These are phyloP conservation scores for Bos taurus DNA, from an alignment of 2,113 vertebrate genomes.

Conservation along the genomic window DNA sequence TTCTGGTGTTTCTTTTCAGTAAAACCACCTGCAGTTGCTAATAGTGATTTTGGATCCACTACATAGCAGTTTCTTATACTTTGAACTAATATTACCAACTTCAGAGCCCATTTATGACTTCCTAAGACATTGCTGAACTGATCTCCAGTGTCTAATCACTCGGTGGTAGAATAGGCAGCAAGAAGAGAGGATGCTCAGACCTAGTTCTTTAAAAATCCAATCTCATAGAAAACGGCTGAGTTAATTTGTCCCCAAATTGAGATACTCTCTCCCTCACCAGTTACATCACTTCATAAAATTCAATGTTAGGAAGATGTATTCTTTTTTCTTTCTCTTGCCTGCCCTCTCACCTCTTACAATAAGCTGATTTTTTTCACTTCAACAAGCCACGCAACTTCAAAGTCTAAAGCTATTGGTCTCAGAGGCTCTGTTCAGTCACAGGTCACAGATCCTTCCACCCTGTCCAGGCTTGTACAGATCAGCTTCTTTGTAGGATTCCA, in stretches of 20 bases:
- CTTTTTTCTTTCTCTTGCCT: neutral
- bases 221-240: neutral
- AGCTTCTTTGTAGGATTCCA: constrained; percentile 39
- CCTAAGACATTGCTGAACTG: neutral
- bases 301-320: neutral
- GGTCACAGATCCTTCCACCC: constrained; percentile 17
- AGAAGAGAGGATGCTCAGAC: neutral
- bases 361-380: neutral
- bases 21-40: neutral
- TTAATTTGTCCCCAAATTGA: neutral
- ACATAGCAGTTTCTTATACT: neutral
- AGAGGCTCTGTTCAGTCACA: constrained; percentile 21
- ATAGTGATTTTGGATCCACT: neutral
- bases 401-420: constrained; percentile 23
- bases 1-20: neutral
- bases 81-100: neutral
- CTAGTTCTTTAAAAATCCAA: neutral
- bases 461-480: neutral
- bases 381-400: constrained; percentile 24
- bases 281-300: neutral
- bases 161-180: rapidly evolving
- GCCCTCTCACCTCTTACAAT: neutral
- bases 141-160: neutral
- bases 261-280: neutral
- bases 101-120: neutral